Conservation (phyloP, 2,113 vertebrate genomes). For the Oceanodroma tethys region DNA sequence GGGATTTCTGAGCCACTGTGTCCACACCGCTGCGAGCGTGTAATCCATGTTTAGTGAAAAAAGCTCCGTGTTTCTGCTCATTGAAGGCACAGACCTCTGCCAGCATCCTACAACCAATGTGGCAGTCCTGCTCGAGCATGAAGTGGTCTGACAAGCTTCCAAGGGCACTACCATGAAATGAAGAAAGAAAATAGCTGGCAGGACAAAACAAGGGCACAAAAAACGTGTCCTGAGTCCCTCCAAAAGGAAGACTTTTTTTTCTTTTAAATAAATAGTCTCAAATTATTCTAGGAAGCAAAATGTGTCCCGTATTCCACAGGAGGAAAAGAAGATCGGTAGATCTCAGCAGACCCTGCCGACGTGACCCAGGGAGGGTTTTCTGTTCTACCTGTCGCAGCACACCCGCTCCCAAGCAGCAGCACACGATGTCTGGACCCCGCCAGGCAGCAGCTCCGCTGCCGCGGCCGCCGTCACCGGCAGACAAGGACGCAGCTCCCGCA, state of each 20-base stretch:
- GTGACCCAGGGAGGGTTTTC: not conserved
- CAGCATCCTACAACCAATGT: not conserved
- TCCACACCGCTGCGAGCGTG: fast-evolving
- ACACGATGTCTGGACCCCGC: not conserved
- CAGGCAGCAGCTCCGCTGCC: not conserved
- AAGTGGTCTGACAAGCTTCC: not conserved
- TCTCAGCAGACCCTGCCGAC: not conserved
- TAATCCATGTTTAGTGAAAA: not conserved
- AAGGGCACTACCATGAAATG: not conserved
- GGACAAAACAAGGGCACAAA: not conserved
- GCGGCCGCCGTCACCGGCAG: fast-evolving
- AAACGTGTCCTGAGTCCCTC: fast-evolving
- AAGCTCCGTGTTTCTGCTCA: not conserved
- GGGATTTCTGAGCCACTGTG: not conserved
- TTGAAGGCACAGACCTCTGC: not conserved
- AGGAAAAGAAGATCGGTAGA: not conserved
- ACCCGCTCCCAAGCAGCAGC: too few species aligned
- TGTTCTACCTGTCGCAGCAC: not conserved
- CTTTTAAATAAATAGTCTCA: too few species aligned
- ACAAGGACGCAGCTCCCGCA: not conserved
- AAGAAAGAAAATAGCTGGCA: not conserved
- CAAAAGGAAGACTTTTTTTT: not conserved
- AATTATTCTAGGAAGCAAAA: not conserved
- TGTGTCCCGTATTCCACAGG: fast-evolving
- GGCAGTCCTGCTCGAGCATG: not conserved